Evolutionary conservation across 1,140 invertebrate genomes (phyloP).

Genomic region (Helicoverpa armigera): DNA sequence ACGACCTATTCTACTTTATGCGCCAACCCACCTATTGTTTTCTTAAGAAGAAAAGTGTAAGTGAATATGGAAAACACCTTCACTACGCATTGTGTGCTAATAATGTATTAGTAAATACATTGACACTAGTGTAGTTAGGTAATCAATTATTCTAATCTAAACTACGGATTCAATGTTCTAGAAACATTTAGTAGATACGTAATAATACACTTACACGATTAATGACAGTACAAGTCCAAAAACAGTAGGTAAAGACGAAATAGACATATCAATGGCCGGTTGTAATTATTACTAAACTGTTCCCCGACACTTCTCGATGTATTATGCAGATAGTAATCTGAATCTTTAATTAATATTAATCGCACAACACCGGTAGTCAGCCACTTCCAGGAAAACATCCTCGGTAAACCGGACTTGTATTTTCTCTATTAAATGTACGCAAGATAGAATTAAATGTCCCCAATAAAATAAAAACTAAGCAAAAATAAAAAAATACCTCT

Average conservation of each 20-base stretch:
- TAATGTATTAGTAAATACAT: background rate
- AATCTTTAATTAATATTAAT: constrained; percentile 43
- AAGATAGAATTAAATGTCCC: background rate
- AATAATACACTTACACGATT: too few relatives aligned
- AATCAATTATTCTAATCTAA: too few relatives aligned
- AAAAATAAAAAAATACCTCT: constrained; percentile 19
- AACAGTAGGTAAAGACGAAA: too few relatives aligned
- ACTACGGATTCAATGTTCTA: too few relatives aligned
- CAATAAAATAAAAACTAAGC: background rate
- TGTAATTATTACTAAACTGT: constrained; percentile 13
- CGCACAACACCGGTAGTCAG: constrained; percentile 26
- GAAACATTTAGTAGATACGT: too few relatives aligned
- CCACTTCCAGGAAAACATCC: constrained; percentile 37
- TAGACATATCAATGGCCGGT: background rate
- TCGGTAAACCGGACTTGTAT: background rate
- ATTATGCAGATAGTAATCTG: constrained; percentile 32
- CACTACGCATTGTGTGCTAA: constrained; percentile 6
- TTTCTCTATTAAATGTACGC: background rate
- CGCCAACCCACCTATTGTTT: background rate
- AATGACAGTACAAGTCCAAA: too few relatives aligned
- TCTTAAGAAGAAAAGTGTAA: background rate
- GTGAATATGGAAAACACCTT: constrained; percentile 5
- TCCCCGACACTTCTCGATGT: constrained; percentile 15
- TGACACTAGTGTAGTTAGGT: background rate
- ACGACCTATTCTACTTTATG: background rate